Base-by-base conservation (phyloP, 1,140 invertebrate genomes). In the Drosophila parabipectinata region DNA sequence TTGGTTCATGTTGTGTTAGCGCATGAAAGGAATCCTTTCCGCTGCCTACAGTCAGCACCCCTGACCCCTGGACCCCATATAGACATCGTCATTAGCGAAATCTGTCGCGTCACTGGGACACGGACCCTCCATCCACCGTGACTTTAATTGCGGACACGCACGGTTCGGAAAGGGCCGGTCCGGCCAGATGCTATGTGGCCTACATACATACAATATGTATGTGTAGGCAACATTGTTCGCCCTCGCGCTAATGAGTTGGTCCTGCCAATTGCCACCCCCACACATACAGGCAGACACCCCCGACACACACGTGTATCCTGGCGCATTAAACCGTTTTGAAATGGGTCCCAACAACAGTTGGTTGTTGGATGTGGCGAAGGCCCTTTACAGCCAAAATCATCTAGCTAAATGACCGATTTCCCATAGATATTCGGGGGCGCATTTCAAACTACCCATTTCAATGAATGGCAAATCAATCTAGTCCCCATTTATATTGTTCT, bases 81-180 rank as follows among this genome's bases (percentile, higher is more conserved):
- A 34, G 51, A 10, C 34, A 26, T 24, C 44, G 60, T 74, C 72
- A 74, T 74, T 74, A 74, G 71, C 71, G 72, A 74, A 74, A 74
- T 74, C 72, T 74, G 71, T 51, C 71, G n/a, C 59, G 72, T 74
- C 72, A 74, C 54, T 74, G 60, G 59, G 59, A 37, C 51, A 39
- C 21, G 18, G 18, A 72, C 14, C 37, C 24, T 4, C 32, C 50
- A 47, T 18, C n/a, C 18, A 44, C n/a, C 45, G 26, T 53, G 61
- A 58, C 60, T 73, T 66, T 74, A 74, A 74, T 74, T 74, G 61
- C 71, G 54, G 41, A 54, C 72, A 74, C 61, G 72, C 71, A 74
- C 39, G 71, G 71, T 64, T 74, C 72, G 60, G 28, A 26, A 45
- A 71, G 71, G 56, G 15, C 41, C 72, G 71, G 57, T 4, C 34